These are phyloP conservation scores for Camelus bactrianus DNA, from an alignment of 2,113 vertebrate species.

Conservation along the genomic window DNA sequence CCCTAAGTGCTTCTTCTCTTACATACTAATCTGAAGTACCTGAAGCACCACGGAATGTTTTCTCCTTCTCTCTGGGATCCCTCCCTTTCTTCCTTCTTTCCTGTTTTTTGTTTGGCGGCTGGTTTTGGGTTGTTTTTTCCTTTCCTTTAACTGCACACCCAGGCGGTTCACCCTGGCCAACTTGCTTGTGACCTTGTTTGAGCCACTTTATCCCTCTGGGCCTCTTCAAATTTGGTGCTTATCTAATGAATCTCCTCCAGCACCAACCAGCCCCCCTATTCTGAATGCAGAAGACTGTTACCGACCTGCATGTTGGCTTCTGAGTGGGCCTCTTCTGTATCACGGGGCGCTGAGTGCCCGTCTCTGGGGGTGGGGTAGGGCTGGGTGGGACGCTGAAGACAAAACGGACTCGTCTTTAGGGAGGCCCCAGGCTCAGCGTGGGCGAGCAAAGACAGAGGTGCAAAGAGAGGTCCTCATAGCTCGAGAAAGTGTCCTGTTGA, in stretches of 20 bases:
- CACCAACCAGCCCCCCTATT: not conserved
- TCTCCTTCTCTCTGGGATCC: not conserved
- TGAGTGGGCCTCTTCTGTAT: not conserved
- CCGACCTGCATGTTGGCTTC: not conserved
- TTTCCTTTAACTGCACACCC: not conserved
- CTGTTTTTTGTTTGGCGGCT: not conserved
- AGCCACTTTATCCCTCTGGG: not conserved
- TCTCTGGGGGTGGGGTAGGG: not conserved
- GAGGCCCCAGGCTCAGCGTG: not conserved
- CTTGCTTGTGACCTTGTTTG: not conserved
- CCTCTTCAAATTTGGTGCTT: constrained; percentile 3
- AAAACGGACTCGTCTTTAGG: not conserved
- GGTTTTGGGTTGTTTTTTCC: not conserved
- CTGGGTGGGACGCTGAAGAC: not conserved
- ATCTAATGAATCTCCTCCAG: not conserved
- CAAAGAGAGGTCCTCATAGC: not conserved
- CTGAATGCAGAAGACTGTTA: not conserved
- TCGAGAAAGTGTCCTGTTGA: not conserved
- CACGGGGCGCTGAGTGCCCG: not conserved
- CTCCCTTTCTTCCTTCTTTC: no score
- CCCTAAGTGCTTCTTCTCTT: not conserved
- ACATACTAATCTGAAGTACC: not conserved
- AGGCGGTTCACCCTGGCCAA: not conserved
- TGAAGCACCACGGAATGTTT: not conserved
- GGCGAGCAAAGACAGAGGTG: not conserved